phyloP scores from a whole-genome alignment of 2,113 vertebrate genomes.

The Rhinoderma darwinii region DNA sequence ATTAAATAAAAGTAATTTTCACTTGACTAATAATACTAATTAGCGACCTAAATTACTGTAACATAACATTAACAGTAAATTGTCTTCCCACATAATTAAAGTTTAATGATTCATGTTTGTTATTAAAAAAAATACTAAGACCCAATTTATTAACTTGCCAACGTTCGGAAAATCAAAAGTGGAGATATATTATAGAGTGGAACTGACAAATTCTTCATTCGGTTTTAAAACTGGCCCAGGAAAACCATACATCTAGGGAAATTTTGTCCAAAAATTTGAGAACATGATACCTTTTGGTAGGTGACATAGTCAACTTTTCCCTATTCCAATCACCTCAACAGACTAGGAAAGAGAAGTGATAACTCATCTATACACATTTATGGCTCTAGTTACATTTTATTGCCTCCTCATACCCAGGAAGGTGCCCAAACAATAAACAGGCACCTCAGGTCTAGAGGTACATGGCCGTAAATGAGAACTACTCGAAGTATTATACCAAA shows the following conservation, averaged over 20 bases:
- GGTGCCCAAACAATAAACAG: too few species aligned
- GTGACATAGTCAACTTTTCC: background rate
- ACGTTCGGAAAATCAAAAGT: background rate
- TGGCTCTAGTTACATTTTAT: too few species aligned
- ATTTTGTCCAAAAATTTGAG: background rate
- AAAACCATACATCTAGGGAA: background rate
- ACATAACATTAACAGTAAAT: slow-evolving; percentile 59
- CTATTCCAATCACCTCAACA: too few species aligned
- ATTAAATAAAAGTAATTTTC: slow-evolving; percentile 60
- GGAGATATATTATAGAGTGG: background rate
- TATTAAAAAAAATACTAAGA: slow-evolving; percentile 45
- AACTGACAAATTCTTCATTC: background rate
- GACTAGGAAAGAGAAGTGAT: too few species aligned
- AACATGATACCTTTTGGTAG: background rate
- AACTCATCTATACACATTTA: too few species aligned
- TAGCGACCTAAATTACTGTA: slow-evolving; percentile 56
- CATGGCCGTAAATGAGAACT: too few species aligned
- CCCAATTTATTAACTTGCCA: slow-evolving; percentile 53
- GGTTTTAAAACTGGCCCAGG: background rate
- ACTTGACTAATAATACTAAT: slow-evolving; percentile 59
- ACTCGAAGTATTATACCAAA: too few species aligned
- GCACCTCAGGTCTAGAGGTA: too few species aligned
- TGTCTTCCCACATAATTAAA: slow-evolving; percentile 58
- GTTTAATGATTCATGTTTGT: slow-evolving; percentile 57
- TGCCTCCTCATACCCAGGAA: too few species aligned